Percentiles rank a stretch among this genome's conserved stretches.
phyloP scores from a whole-genome alignment of 1,140 invertebrate species.

The Manduca sexta region DNA sequence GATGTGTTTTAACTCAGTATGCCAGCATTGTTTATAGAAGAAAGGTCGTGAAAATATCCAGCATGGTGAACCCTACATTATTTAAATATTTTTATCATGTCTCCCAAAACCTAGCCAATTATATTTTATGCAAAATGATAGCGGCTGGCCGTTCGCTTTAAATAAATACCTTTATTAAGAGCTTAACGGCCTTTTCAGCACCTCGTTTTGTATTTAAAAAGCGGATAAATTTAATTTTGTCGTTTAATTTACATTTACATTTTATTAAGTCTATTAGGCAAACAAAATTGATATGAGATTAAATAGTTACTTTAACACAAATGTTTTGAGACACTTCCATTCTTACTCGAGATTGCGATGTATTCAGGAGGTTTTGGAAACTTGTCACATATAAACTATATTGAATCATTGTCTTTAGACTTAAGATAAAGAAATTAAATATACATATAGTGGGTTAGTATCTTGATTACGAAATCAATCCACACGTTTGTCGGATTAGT shows the following conservation, averaged over 20 bases:
- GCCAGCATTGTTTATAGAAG: background rate
- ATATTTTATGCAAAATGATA: constrained; percentile 13
- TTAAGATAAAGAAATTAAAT: no score
- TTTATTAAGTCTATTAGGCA: background rate
- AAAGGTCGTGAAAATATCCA: background rate
- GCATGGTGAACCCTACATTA: background rate
- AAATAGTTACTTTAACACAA: no score
- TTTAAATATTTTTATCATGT: constrained; percentile 1
- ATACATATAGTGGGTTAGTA: no score
- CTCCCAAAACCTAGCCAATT: constrained; percentile 6
- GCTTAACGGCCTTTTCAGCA: constrained; percentile 9
- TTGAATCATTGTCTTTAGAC: no score
- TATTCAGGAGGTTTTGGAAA: no score
- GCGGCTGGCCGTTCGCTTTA: constrained; percentile 1
- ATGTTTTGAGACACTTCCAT: no score
- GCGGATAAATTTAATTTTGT: constrained; percentile 7
- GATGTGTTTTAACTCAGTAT: background rate
- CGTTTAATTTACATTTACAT: background rate
- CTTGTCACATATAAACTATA: no score
- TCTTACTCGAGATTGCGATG: no score
- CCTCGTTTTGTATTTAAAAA: constrained; percentile 14
- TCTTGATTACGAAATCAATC: no score
- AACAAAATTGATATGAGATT: background rate
- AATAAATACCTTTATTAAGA: constrained; percentile 11
- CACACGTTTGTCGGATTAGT: no score